Percentiles rank a stretch among this genome's conserved stretches.
Conservation (phyloP, 2,797 vertebrate species). For the Pipistrellus nathusii region DNA sequence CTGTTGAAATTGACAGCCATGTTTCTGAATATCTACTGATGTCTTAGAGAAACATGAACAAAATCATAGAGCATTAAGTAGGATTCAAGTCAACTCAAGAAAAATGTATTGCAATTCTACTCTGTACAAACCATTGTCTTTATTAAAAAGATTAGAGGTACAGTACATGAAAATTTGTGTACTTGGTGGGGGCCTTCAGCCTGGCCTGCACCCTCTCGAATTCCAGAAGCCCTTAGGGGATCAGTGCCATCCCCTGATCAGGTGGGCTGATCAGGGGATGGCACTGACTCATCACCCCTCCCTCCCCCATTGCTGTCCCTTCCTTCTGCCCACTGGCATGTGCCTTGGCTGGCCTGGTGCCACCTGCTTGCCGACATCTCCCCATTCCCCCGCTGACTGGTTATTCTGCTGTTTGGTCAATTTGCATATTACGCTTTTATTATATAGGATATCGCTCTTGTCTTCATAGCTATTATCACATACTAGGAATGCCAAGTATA, state of each 20-base stretch:
- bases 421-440: background rate
- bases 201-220: too few species aligned
- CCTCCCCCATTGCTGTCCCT: too few species aligned
- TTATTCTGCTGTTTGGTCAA: too few species aligned
- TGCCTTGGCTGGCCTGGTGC: too few species aligned
- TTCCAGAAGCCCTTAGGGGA: too few species aligned
- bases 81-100: background rate
- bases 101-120: background rate
- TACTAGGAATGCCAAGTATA: background rate
- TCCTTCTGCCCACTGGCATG: too few species aligned
- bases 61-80: background rate
- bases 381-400: too few species aligned
- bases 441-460: background rate
- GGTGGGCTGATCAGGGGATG: too few species aligned
- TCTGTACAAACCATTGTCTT: background rate
- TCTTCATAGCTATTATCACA: background rate
- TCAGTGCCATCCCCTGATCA: too few species aligned
- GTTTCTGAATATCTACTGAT: background rate
- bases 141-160: background rate
- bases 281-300: too few species aligned
- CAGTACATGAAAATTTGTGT: too few species aligned
- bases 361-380: fast-evolving
- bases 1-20: background rate
- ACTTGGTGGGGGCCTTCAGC: too few species aligned
- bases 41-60: conserved; percentile 11